phyloP scores from a whole-genome alignment of 2,888 invertebrate species.

The Hirtodrosophila duncani region DNA sequence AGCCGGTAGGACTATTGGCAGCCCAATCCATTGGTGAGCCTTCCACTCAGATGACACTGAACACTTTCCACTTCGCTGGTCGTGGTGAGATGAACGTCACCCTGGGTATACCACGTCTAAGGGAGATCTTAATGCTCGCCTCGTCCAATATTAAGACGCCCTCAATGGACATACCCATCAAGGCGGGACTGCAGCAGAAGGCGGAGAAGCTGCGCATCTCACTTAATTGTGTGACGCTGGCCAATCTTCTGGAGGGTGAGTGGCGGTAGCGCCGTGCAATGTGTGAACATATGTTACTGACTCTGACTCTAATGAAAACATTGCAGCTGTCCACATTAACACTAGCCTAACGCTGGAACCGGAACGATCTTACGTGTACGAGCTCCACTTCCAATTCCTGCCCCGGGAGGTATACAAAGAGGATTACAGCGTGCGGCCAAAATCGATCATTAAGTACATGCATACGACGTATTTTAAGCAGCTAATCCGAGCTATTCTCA shows the following conservation, averaged over 20 bases:
- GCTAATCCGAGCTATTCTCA: slow-evolving; percentile 83
- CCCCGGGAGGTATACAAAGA: slow-evolving; percentile 86
- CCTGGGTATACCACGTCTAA: slow-evolving; percentile 97
- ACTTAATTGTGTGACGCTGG: slow-evolving; percentile 87
- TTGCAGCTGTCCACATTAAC: slow-evolving; percentile 73
- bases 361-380: slow-evolving; percentile 82
- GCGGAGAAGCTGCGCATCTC: slow-evolving; percentile 85
- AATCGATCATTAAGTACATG: slow-evolving; percentile 85
- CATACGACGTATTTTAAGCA: slow-evolving; percentile 85
- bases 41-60: slow-evolving; percentile 99
- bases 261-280: no score
- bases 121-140: slow-evolving; percentile 98
- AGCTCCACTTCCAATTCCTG: slow-evolving; percentile 86
- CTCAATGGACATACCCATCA: slow-evolving; percentile 95
- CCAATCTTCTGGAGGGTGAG: slow-evolving; percentile 86
- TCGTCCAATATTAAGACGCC: slow-evolving; percentile 96
- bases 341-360: slow-evolving; percentile 80
- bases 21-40: slow-evolving; percentile 99
- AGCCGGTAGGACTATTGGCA: slow-evolving; percentile 93
- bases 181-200: slow-evolving; percentile 79
- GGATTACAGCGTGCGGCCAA: slow-evolving; percentile 85
- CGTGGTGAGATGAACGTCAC: slow-evolving; percentile 99
- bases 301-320: no score
- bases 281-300: no score
- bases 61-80: slow-evolving; percentile 99